Percentiles rank a stretch among this genome's conserved stretches.
Conservation (phyloP, 2,888 invertebrate genomes). For the Limnephilus lunatus region DNA sequence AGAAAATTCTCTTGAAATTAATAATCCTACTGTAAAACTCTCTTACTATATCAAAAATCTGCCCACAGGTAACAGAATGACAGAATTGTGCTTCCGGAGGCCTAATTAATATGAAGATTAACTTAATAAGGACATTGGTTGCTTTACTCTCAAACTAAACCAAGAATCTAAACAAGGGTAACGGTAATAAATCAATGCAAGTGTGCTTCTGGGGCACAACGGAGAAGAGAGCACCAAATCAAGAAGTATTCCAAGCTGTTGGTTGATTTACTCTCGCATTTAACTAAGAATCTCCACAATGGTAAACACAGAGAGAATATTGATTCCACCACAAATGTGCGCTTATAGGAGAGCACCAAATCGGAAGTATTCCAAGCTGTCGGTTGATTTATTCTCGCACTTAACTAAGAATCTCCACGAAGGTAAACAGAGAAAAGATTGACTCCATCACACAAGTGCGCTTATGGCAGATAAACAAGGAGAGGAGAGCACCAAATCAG, state of each 20-base stretch:
- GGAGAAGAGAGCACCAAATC: not conserved
- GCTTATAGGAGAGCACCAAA: conserved; percentile 33
- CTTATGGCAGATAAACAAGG: not conserved
- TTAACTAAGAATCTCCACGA: not conserved
- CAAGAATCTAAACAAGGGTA: not conserved
- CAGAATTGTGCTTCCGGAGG: conserved; percentile 9
- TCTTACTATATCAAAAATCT: not conserved
- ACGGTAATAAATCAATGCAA: not conserved
- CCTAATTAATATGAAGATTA: not conserved
- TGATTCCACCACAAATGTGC: not conserved
- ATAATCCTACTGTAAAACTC: conserved; percentile 43
- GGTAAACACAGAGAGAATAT: not conserved
- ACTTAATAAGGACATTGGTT: conserved; percentile 46
- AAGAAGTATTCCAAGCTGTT: conserved; percentile 2
- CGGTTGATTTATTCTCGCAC: conserved; percentile 36
- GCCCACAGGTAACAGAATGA: not conserved
- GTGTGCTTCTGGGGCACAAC: not conserved
- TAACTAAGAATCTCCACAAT: not conserved
- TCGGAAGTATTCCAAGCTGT: conserved; percentile 53
- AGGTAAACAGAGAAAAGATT: not conserved
- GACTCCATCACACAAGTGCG: not conserved
- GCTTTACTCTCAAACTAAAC: conserved; percentile 46
- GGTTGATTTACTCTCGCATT: not conserved
- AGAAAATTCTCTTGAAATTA: conserved; percentile 48
- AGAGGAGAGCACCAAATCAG: conserved; percentile 34